Evolutionary conservation across 2,797 vertebrate species (phyloP), one percentile per base, ranked within the genome.

Genomic region (Triplophysa bombifrons): DNA sequence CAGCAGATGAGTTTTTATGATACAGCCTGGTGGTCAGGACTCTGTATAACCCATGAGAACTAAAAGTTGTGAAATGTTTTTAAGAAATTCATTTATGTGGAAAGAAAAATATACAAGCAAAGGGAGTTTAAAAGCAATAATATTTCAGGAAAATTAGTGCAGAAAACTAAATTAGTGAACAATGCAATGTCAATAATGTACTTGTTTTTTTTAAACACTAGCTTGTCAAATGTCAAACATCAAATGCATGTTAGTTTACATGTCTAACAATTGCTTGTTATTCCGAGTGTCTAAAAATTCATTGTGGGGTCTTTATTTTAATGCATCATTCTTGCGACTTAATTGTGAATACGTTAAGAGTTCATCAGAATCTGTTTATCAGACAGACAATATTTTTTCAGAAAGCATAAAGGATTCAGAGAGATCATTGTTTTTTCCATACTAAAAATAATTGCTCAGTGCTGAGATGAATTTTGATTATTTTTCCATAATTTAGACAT

Each of bases 401-500:
- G n/a, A 20, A 60, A 60, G 22, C 56, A 60, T 63, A 19, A 6
- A 17, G 17, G 14, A 61, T 30, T 17, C 60, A 61, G 7, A 14
- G 25, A 61, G 58, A 61, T 27, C 25, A 60, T 60, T 60, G 56
- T 61, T 61, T 20, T 14, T 53, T 56, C 9, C 2, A 17, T 6
- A 16, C 13, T 34, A 22, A 70, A 50, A 61, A 71, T 38, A 70
- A 51, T 61, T 34, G 1, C n/a, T 61, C 20, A 4, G 41, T 14
- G 27, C 56, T 19, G 20, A 64, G 16, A 71, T 22, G 2, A 38
- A 70, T 61, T 9, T 17, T n/a, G 19, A 20, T 4, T 58, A 44
- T 51, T 77, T 70, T 25, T n/a, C 13, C 16, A 66, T 44, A 58
- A 41, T 50, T 63, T 20, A 56, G 75, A 10, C 48, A 41, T 25